Conservation (phyloP, 2,113 vertebrate genomes). For the Chloropsis hardwickii region DNA sequence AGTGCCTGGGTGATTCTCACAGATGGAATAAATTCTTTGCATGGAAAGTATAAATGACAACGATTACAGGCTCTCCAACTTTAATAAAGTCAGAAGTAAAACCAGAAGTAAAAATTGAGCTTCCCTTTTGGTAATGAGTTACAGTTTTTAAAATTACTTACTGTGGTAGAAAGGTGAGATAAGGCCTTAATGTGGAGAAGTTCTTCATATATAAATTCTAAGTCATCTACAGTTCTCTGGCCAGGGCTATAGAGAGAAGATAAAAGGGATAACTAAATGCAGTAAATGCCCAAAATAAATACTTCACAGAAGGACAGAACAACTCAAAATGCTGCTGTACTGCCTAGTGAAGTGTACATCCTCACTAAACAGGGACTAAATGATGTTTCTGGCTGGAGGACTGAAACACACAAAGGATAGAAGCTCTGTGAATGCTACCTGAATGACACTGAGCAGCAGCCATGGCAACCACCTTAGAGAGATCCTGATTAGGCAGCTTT, state of each 20-base stretch:
- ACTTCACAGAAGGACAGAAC: neutral
- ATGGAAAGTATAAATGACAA: neutral
- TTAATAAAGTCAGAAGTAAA: neutral
- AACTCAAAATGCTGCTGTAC: neutral
- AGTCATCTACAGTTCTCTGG: slow-evolving; percentile 90
- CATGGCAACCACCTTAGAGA: slow-evolving; percentile 10
- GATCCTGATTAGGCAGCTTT: neutral
- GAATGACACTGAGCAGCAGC: neutral
- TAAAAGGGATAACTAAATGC: neutral
- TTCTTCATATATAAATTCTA: slow-evolving; percentile 97
- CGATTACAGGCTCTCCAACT: neutral
- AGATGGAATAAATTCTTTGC: neutral
- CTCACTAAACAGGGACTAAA: neutral
- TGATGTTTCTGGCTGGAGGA: neutral
- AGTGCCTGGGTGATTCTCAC: neutral
- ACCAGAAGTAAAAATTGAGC: neutral
- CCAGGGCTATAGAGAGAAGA: slow-evolving; percentile 79
- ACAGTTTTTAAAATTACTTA: slow-evolving; percentile 67
- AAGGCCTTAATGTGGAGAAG: slow-evolving; percentile 97
- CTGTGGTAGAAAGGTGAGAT: slow-evolving; percentile 95
- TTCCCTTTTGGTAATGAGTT: neutral
- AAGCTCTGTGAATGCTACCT: neutral
- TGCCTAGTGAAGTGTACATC: neutral
- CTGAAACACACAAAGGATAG: neutral
- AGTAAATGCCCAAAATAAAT: neutral